Percentiles rank a stretch among this genome's conserved stretches.
Conservation (phyloP, 2,797 vertebrate species). For the Anableps anableps region DNA sequence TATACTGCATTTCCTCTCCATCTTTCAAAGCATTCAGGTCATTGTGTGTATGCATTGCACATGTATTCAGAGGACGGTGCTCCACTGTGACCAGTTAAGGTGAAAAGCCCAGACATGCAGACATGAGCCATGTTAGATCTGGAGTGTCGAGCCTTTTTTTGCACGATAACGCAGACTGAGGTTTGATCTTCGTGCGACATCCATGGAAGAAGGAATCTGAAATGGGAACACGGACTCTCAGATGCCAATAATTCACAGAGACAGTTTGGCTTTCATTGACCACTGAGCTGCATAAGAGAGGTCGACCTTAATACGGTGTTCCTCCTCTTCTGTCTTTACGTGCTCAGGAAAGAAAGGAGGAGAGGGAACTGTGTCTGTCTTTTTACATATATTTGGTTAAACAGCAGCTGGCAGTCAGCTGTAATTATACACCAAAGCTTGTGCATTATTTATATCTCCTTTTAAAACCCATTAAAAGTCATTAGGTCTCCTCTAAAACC, state of each 20-base stretch:
- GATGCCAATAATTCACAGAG: slow-evolving; percentile 62
- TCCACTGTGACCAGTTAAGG: neutral
- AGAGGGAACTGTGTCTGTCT: slow-evolving; percentile 28
- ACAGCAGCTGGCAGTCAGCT: slow-evolving; percentile 60
- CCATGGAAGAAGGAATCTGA: slow-evolving; percentile 16
- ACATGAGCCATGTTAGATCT: neutral
- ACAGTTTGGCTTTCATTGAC: slow-evolving; percentile 62
- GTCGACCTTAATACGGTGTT: slow-evolving; percentile 38
- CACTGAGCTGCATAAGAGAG: slow-evolving; percentile 56
- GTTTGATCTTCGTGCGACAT: neutral
- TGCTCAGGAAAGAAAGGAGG: slow-evolving; percentile 12
- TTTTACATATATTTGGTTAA: slow-evolving; percentile 76
- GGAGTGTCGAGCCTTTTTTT: neutral
- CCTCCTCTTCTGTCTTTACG: slow-evolving; percentile 27
- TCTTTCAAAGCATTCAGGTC: neutral
- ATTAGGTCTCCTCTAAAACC: slow-evolving; percentile 75
- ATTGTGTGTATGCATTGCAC: neutral
- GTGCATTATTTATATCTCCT: slow-evolving; percentile 81
- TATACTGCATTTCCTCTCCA: neutral
- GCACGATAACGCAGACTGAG: neutral
- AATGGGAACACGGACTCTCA: slow-evolving; percentile 43
- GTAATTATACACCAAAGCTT: slow-evolving; percentile 73
- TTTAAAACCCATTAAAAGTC: slow-evolving; percentile 83
- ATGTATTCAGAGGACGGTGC: neutral
- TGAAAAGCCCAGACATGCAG: neutral